Conservation (phyloP, 2,113 vertebrate genomes). For the Phycodurus eques region DNA sequence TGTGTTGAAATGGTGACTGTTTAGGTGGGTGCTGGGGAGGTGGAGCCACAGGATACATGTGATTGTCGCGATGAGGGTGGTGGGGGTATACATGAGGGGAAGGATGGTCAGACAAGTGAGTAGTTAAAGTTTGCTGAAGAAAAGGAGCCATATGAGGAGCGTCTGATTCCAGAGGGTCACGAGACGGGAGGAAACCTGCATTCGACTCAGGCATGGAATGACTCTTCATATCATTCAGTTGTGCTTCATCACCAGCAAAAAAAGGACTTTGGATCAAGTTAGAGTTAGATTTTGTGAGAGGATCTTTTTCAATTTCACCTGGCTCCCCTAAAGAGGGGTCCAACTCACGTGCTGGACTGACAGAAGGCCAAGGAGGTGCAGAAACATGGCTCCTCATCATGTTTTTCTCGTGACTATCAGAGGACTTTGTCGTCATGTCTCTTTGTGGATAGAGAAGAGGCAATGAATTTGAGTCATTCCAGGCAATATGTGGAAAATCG, state of each 20-base stretch:
- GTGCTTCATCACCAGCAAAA: background rate
- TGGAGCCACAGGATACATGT: background rate
- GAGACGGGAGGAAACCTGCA: background rate
- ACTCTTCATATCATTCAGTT: background rate
- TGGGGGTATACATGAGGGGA: constrained; percentile 18
- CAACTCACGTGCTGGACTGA: background rate
- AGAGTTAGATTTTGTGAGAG: background rate
- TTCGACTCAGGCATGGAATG: background rate
- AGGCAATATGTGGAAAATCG: constrained; percentile 16
- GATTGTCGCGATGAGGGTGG: constrained; percentile 30
- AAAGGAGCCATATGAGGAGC: background rate
- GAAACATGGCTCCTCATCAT: background rate
- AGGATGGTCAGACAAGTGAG: background rate
- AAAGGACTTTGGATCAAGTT: background rate
- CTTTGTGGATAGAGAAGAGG: background rate
- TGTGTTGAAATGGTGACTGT: background rate
- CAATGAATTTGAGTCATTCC: background rate
- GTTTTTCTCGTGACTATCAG: background rate
- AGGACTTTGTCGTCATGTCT: background rate
- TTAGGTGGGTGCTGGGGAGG: background rate
- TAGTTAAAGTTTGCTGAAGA: background rate
- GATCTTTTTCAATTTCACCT: background rate
- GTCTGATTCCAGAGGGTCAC: background rate
- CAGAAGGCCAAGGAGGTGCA: background rate
- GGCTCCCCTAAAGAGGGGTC: background rate